Percentiles rank a stretch among this genome's conserved stretches.
These are phyloP conservation scores for Herminia tarsipennalis DNA, from an alignment of 2,888 invertebrate species.

Conservation along the genomic window DNA sequence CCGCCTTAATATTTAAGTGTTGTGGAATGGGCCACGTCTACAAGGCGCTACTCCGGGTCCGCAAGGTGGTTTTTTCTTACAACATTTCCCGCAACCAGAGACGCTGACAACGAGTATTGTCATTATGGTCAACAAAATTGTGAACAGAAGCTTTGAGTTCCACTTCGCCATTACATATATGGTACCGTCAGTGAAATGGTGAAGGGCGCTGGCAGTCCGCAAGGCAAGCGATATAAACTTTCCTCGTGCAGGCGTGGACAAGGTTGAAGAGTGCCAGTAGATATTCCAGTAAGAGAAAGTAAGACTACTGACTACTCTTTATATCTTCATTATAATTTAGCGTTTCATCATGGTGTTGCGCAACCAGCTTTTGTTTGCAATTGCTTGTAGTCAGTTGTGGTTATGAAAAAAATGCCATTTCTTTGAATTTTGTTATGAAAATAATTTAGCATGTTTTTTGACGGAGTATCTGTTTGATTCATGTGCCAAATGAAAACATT, in stretches of 20 bases:
- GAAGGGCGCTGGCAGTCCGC: conserved; percentile 68
- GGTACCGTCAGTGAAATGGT: conserved; percentile 49
- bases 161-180: conserved; percentile 17
- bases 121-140: conserved; percentile 2
- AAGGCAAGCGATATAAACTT: conserved; percentile 70
- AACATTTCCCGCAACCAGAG: conserved; percentile 3
- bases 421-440: too few species aligned
- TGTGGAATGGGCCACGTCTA: conserved; percentile 60
- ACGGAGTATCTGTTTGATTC: too few species aligned
- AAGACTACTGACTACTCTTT: conserved; percentile 48
- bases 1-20: neutral
- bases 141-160: conserved; percentile 5
- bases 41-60: conserved; percentile 50
- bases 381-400: too few species aligned
- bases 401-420: too few species aligned
- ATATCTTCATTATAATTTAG: conserved; percentile 57
- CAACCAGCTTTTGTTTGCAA: conserved; percentile 25
- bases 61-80: neutral
- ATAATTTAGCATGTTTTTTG: too few species aligned
- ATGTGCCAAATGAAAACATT: too few species aligned
- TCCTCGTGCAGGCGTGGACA: conserved; percentile 62
- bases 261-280: conserved; percentile 51
- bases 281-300: conserved; percentile 50
- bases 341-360: conserved; percentile 44
- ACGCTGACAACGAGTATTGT: conserved; percentile 5